Evolutionary conservation across 1,140 invertebrate genomes (phyloP).

Genomic region (Subanguina moxae): DNA sequence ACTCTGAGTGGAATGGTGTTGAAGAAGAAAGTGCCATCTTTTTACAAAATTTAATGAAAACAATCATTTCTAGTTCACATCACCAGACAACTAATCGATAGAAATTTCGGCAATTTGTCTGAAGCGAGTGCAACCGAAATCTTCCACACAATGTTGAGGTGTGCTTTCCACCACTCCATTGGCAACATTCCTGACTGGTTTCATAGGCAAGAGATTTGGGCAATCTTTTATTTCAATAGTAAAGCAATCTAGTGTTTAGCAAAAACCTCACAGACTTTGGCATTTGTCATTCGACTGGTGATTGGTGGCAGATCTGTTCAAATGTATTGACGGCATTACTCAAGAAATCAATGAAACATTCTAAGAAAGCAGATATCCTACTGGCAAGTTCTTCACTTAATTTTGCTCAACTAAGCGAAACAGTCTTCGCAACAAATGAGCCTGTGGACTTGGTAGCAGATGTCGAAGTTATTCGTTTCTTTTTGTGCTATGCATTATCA

Average conservation of each 20-base stretch:
- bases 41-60: not conserved
- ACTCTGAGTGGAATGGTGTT: no score
- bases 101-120: conserved; percentile 18
- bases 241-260: no score
- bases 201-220: conserved; percentile 13
- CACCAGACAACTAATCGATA: conserved; percentile 12
- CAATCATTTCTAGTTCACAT: conserved; percentile 14
- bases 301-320: not conserved
- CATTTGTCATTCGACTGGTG: not conserved
- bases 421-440: no score
- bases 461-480: not conserved
- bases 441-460: no score
- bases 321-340: not conserved
- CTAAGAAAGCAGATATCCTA: no score
- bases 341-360: no score
- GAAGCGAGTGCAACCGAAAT: conserved; percentile 12
- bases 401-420: no score
- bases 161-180: conserved; percentile 15
- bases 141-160: conserved; percentile 15
- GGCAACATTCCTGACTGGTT: conserved; percentile 6
- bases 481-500: not conserved
- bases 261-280: not conserved
- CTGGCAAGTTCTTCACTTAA: no score
- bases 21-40: no score
- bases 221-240: not conserved